Percentiles rank a stretch among this genome's conserved stretches.
These are phyloP conservation scores for Platypus cylindrus DNA, from an alignment of 2,888 invertebrate genomes.

Conservation along the genomic window DNA sequence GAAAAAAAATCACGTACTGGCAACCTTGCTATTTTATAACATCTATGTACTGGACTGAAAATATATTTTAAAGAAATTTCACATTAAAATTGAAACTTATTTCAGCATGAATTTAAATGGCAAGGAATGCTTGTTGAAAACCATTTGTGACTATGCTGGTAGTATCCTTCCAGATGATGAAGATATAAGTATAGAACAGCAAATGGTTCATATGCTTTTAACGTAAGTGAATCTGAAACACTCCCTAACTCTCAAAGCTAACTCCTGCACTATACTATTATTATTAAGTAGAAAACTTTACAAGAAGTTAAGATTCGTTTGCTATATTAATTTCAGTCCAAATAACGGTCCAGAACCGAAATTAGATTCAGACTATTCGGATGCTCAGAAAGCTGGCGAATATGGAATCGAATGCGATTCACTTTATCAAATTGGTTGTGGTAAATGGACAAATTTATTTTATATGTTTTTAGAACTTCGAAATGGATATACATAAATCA, in stretches of 20 bases:
- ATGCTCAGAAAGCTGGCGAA: conserved; percentile 50
- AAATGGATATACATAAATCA: too few species aligned
- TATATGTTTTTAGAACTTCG: too few species aligned
- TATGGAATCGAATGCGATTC: conserved; percentile 50
- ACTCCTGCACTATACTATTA: too few species aligned
- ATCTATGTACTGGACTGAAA: background rate
- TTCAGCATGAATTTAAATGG: conserved; percentile 51
- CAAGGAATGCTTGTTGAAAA: conserved; percentile 54
- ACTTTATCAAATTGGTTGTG: too few species aligned
- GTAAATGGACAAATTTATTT: too few species aligned
- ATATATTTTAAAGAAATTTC: conserved; percentile 1
- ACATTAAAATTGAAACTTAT: conserved; percentile 3
- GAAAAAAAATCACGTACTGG: background rate
- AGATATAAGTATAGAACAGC: conserved; percentile 60
- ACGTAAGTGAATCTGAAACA: conserved; percentile 49
- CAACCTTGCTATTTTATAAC: too few species aligned
- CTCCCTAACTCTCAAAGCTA: too few species aligned
- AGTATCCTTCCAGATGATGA: conserved; percentile 46
- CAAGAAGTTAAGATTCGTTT: too few species aligned
- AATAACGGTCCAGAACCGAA: conserved; percentile 33
- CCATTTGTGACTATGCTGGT: conserved; percentile 62
- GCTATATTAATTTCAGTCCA: conserved; percentile 16
- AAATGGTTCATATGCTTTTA: conserved; percentile 62
- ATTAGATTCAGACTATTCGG: conserved; percentile 41
- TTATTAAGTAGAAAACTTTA: too few species aligned